Evolutionary conservation across 2,797 vertebrate genomes (phyloP), one percentile per base, ranked within the genome.

Genomic region (Lindbergichthys nudifrons): DNA sequence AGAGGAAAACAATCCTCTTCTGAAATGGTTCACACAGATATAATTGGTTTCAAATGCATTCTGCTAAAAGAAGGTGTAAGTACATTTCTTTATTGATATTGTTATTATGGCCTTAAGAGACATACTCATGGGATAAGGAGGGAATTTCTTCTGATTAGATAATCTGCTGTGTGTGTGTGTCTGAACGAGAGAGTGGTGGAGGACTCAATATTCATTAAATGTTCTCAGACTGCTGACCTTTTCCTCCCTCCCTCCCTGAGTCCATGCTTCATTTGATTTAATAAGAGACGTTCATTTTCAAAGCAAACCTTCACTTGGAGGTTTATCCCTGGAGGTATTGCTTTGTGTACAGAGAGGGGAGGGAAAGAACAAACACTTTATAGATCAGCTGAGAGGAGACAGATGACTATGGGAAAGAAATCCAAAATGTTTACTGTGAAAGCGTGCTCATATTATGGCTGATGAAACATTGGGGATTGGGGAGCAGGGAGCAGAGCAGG

Each of bases 211-310:
- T 90, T 90, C 84, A 91, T 88, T 90, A 89, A 88, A 90, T 86
- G 77, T 84, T 85, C 82, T 81, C 82, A 82, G 83, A 84, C 91
- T 86, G 84, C 79, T 91, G 90, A 92, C 89, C 92, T 92, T 92
- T 92, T 80, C 85, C 56, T 77, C 75, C 75, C 65, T 71, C 72
- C 75, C 67, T 88, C 77, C 43, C 70, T 2, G 73, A 83, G 64
- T 81, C 86, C 82, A 80, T 77, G 84, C 77, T 85, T 88, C 86
- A 89, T 88, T 89, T 91, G 80, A 95, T 94, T 93, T 88, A 93
- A 93, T 93, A 91, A 93, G 58, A 80, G 77, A 70, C 23, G 68
- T 81, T 91, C 64, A 92, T 92, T 92, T 87, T 86, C 83, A 89
- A 89, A 89, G 88, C 73, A 89, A 88, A 86, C 72, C 77, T 76